These are phyloP conservation scores for Cremastinae sp. DNA, from an alignment of 2,888 invertebrate genomes.

Conservation along the genomic window DNA sequence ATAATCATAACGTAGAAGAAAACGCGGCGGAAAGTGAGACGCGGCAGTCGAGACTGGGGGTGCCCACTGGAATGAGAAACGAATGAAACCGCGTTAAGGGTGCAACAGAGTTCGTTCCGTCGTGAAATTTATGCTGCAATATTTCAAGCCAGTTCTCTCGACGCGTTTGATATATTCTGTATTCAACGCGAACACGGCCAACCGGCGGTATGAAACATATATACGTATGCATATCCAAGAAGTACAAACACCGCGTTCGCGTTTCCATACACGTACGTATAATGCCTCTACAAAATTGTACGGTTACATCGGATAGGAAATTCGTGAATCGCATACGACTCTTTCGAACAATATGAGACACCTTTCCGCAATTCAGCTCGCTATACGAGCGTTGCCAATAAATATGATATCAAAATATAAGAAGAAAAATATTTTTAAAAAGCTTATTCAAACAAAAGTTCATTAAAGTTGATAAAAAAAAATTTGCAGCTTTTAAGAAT, in stretches of 20 bases:
- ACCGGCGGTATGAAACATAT: slow-evolving; percentile 41
- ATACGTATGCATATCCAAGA: not conserved
- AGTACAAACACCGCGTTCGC: slow-evolving; percentile 11
- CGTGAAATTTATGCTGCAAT: slow-evolving; percentile 59
- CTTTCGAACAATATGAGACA: slow-evolving; percentile 36
- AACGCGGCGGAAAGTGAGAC: slow-evolving; percentile 39
- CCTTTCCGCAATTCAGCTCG: slow-evolving; percentile 14
- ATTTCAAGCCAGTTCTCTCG: slow-evolving; percentile 54
- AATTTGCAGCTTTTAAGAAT: not conserved
- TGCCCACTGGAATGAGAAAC: slow-evolving; percentile 23
- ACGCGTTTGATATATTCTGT: slow-evolving; percentile 57
- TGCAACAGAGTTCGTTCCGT: slow-evolving; percentile 46
- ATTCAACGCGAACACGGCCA: slow-evolving; percentile 44
- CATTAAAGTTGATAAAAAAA: slow-evolving; percentile 4
- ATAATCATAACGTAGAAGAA: slow-evolving; percentile 54
- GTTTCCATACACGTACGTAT: not conserved
- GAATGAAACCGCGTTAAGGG: slow-evolving; percentile 55
- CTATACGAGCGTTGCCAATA: not conserved
- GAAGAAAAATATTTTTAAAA: slow-evolving; percentile 1
- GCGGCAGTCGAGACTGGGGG: slow-evolving; percentile 5
- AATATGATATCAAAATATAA: not conserved
- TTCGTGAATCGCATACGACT: slow-evolving; percentile 39
- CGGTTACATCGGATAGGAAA: slow-evolving; percentile 32
- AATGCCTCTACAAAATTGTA: slow-evolving; percentile 21
- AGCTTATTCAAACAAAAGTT: not conserved